Percentiles rank a stretch among this genome's conserved stretches.
Conservation (phyloP, 2,797 vertebrate species). For the Acropternis orthonyx region DNA sequence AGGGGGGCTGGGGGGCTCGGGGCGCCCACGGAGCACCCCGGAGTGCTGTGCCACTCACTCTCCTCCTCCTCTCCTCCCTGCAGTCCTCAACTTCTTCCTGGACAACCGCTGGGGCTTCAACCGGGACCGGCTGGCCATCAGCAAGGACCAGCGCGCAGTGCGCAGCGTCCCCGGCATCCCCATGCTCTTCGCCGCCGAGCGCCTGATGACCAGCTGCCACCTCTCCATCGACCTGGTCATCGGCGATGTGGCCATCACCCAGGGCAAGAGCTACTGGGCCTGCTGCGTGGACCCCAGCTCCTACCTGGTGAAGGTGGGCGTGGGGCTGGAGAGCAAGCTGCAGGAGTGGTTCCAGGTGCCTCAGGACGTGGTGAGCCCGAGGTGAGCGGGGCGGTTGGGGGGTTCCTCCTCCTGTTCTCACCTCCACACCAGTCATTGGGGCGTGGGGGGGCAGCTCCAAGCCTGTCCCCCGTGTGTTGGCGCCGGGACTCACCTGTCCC, state of each 20-base stretch:
- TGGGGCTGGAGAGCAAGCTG: conserved; percentile 91
- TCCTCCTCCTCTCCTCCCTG: neutral
- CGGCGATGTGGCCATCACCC: conserved; percentile 89
- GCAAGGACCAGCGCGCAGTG: conserved; percentile 92
- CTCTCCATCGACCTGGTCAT: conserved; percentile 92
- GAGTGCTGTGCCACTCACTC: rapidly evolving
- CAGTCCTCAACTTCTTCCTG: conserved; percentile 94
- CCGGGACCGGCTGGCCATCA: conserved; percentile 90
- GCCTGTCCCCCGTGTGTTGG: rapidly evolving
- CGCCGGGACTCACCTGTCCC: neutral
- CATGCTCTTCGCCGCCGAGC: conserved; percentile 90
- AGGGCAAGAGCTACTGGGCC: conserved; percentile 96
- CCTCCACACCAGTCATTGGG: rapidly evolving
- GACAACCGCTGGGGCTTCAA: conserved; percentile 94
- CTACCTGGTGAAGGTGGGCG: conserved; percentile 97
- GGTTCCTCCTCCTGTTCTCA: rapidly evolving
- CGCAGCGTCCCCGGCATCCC: conserved; percentile 92
- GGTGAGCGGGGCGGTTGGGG: conserved; percentile 71
- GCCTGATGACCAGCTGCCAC: conserved; percentile 91
- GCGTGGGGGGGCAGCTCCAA: too few relatives aligned
- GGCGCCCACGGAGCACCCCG: rapidly evolving
- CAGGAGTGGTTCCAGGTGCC: conserved; percentile 97
- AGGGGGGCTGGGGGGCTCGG: rapidly evolving
- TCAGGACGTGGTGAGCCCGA: conserved; percentile 92
- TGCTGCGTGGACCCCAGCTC: conserved; percentile 94